Conservation (phyloP, 2,888 invertebrate species). For the Coecobrya sp. region DNA sequence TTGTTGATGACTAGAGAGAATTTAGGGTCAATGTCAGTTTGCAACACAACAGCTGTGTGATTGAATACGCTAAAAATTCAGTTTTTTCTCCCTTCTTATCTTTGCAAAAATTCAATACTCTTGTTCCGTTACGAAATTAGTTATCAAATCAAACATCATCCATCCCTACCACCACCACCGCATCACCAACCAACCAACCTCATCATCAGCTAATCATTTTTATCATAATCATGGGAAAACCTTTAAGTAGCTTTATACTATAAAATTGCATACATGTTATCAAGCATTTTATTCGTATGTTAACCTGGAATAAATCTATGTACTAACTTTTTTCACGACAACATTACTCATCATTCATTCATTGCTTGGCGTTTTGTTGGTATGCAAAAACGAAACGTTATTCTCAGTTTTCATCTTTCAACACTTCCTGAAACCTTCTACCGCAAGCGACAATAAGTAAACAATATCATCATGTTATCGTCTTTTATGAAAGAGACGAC, state of each 20-base stretch:
- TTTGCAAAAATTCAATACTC: slow-evolving; percentile 57
- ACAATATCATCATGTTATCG: slow-evolving; percentile 1
- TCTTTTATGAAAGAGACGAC: neutral
- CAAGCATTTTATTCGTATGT: neutral
- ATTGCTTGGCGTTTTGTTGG: slow-evolving; percentile 62
- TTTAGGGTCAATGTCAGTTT: slow-evolving; percentile 66
- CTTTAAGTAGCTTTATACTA: neutral
- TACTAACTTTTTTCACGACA: slow-evolving; percentile 4
- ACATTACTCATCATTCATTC: slow-evolving; percentile 38
- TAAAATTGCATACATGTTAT: neutral
- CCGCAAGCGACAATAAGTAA: neutral
- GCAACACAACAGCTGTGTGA: slow-evolving; percentile 3
- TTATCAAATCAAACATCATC: slow-evolving; percentile 67
- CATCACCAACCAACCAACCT: slow-evolving; percentile 25
- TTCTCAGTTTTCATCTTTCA: slow-evolving; percentile 48
- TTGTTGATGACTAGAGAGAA: neutral
- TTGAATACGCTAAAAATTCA: slow-evolving; percentile 44
- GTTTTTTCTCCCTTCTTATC: no score
- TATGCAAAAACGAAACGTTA: slow-evolving; percentile 29
- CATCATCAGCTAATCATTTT: slow-evolving; percentile 11
- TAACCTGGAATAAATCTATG: slow-evolving; percentile 53
- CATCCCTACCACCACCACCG: neutral
- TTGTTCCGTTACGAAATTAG: slow-evolving; percentile 78
- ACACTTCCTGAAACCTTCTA: slow-evolving; percentile 66
- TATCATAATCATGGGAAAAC: slow-evolving; percentile 78